Evolutionary conservation across 2,113 vertebrate genomes (phyloP), one percentile per base, ranked within the genome.

Genomic region (Mustela nigripes): DNA sequence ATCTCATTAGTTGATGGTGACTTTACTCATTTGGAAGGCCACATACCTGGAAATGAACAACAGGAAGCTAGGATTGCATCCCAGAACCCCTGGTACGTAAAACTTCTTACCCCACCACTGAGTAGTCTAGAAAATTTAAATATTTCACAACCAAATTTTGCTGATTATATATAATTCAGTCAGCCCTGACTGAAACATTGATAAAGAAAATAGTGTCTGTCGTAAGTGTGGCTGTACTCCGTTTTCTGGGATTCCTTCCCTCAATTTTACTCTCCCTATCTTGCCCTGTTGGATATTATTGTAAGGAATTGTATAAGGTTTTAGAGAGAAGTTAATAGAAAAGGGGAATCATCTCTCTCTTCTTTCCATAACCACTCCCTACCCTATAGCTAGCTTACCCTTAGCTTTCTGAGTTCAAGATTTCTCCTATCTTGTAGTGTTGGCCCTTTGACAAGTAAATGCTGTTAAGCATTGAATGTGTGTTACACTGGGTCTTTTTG

Each of bases 11-110:
- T 12, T 50, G 42, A 58, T 76, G 36, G 19, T 84, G 58, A 31
- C 45, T 94, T 83, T 86, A 67, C 67, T 97, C 45, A 39, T 82
- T 94, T 26, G 50, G 36, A 86, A 71, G 71, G 9, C 28, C 14
- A 16, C 16, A 50, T 0, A 71, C 16, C 42, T 81, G 45, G 71
- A 93, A 84, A 78, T 93, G 65, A 82, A 26, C 7, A 26, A 53
- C 5, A 36, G 31, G 71, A 90, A 91, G 79, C 4, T 9, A 78
- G 28, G 11, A n/a, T 76, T 71, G 21, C 11, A 89, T 71, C 28
- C 39, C 8, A 56, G n/a, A 15, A 62, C 24, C 2, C 12, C 8
- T 21, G 4, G 48, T 9, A 80, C 12, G 24, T 50, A 78, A 89
- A 69, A 53, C 21, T 15, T 31, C 22, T 91, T n/a, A 39, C 11